Base-by-base conservation (phyloP, 1,140 invertebrate genomes). In the Lethocerus indicus region DNA sequence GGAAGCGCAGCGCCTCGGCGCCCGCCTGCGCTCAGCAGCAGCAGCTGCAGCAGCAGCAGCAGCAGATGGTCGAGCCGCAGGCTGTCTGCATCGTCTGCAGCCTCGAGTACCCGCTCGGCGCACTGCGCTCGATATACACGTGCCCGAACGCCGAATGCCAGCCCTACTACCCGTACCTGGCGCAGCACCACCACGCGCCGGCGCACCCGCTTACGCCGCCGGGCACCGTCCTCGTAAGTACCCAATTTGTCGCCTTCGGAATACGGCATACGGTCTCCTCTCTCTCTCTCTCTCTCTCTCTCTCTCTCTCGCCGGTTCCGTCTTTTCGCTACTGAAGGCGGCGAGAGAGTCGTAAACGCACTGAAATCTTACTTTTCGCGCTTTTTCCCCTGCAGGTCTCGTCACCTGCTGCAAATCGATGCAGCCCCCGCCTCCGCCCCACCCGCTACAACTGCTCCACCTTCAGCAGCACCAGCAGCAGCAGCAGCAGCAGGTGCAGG, bases 11-110 rank as follows among this genome's bases (percentile, higher is more conserved):
- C n/a, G n/a, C n/a, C n/a, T n/a, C n/a, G n/a, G n/a, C n/a, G n/a
- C n/a, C n/a, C n/a, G n/a, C n/a, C n/a, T n/a, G n/a, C n/a, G n/a
- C n/a, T n/a, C n/a, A n/a, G n/a, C n/a, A n/a, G n/a, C n/a, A n/a
- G n/a, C n/a, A n/a, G n/a, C n/a, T n/a, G n/a, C n/a, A n/a, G 76
- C 79, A 29, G 71, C 75, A 13, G 71, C 77, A 4, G 61, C 68
- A 6, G 63, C 75, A 23, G 79, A 81, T 57, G 71, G n/a, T n/a
- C n/a, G n/a, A n/a, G n/a, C n/a, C n/a, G n/a, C n/a, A 73, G 2
- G 89, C 89, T 63, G 78, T 89, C 25, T 92, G 87, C 68, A 92
- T 87, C 64, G 87, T 84, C 40, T 92, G 88, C 68, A 81, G 83
- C 23, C 70, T 78, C 52, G 76, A 83, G 61, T 80, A 81, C 61